Percentiles rank a stretch among this genome's conserved stretches.
These are phyloP conservation scores for Lichenostomus cassidix DNA, from an alignment of 2,113 vertebrate species.

Conservation along the genomic window DNA sequence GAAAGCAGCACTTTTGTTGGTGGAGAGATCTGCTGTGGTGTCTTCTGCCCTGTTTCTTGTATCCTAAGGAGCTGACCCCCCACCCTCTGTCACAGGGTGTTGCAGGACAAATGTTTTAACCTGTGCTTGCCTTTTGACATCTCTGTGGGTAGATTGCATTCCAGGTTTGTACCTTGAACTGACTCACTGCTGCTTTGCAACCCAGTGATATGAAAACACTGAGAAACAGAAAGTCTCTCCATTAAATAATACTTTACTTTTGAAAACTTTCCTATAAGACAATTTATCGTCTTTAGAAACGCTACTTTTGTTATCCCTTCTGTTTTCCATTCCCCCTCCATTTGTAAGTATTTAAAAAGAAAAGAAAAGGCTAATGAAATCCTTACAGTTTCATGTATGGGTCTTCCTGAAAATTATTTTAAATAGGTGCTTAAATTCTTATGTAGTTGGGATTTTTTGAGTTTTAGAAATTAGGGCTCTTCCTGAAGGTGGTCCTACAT, in stretches of 20 bases:
- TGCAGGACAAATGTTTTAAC: not conserved
- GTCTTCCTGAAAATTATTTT: not conserved
- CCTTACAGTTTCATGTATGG: not conserved
- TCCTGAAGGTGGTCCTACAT: not conserved
- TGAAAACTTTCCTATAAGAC: not conserved
- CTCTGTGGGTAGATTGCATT: not conserved
- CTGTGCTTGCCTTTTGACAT: not conserved
- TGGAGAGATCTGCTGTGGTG: not conserved
- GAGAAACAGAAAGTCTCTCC: not conserved
- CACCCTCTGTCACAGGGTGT: not conserved
- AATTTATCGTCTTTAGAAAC: not conserved
- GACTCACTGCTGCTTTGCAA: not conserved
- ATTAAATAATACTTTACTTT: not conserved
- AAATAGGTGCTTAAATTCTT: not conserved
- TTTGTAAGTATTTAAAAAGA: not conserved
- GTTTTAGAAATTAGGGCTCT: not conserved
- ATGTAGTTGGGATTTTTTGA: not conserved
- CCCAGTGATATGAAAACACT: not conserved
- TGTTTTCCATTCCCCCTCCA: not conserved
- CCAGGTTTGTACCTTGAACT: not conserved
- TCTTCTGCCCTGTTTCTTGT: not conserved
- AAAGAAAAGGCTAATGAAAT: not conserved
- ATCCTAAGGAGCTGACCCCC: not conserved
- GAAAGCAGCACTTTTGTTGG: not conserved
- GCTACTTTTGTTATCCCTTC: not conserved